Evolutionary conservation across 2,797 vertebrate species (phyloP).

Genomic region (Pseudomugil tenellus): DNA sequence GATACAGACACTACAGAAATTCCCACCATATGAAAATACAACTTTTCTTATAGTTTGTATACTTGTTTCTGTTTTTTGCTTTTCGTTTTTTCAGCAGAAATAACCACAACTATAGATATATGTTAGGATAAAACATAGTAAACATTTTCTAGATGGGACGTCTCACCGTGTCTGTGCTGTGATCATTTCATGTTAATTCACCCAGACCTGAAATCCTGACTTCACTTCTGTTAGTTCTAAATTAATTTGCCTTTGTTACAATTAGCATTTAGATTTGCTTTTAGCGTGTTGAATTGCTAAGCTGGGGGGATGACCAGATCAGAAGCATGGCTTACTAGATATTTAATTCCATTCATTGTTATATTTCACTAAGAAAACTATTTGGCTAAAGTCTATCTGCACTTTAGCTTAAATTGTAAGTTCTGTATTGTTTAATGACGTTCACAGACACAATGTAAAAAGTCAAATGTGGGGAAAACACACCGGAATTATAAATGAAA

Average conservation of each 20-base stretch:
- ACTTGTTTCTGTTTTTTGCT: not conserved
- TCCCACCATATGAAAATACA: not conserved
- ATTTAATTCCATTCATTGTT: not conserved
- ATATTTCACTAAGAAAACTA: not conserved
- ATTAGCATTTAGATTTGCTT: not conserved
- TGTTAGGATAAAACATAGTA: not conserved
- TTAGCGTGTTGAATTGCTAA: not conserved
- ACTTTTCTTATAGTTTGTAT: not conserved
- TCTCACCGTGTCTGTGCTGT: not conserved
- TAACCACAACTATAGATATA: not conserved
- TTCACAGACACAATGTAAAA: conserved; percentile 5
- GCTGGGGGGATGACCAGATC: not conserved
- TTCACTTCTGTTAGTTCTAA: not conserved
- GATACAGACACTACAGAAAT: not conserved
- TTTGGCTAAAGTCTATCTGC: not conserved
- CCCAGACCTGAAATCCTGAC: not conserved
- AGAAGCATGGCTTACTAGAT: not conserved
- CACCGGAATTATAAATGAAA: conserved; percentile 21
- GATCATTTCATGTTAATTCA: not conserved
- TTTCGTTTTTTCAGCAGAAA: not conserved
- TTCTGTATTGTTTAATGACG: conserved; percentile 18
- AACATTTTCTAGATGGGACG: not conserved
- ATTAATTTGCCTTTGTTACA: not conserved
- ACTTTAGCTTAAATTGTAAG: not conserved
- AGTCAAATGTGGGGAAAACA: conserved; percentile 2